These are phyloP conservation scores for Tenebrosternarchus preto DNA, from an alignment of 2,113 vertebrate genomes.

Conservation along the genomic window DNA sequence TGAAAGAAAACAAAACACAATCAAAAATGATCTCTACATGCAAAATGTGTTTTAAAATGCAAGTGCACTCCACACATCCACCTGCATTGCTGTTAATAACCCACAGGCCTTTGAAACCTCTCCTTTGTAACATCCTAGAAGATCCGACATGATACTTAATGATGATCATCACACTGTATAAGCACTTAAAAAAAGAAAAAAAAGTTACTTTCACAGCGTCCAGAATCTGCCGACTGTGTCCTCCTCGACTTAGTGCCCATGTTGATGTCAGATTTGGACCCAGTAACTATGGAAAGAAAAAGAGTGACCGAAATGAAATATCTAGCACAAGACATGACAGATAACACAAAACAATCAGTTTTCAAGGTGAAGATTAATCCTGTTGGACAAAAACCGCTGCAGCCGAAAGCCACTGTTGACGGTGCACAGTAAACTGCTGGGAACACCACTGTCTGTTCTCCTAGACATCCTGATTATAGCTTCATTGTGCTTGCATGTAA, in stretches of 20 bases:
- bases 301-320: not conserved
- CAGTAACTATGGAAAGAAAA: slow-evolving; percentile 61
- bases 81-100: not conserved
- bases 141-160: not conserved
- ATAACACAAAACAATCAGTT: fast-evolving
- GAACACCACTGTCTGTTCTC: no score
- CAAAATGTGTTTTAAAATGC: not conserved
- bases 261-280: slow-evolving; percentile 63
- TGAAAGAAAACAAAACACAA: not conserved
- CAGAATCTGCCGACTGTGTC: slow-evolving; percentile 73
- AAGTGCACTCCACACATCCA: not conserved
- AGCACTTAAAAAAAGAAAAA: not conserved
- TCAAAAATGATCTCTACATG: not conserved
- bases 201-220: slow-evolving; percentile 76
- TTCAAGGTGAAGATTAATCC: no score
- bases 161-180: not conserved
- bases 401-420: no score
- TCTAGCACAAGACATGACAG: not conserved
- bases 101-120: not conserved
- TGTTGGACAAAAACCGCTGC: no score
- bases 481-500: no score
- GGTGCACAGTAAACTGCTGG: no score
- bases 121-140: not conserved
- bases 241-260: slow-evolving; percentile 69
- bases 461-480: no score